Percentiles rank a stretch among this genome's conserved stretches.
phyloP scores from a whole-genome alignment of 2,888 invertebrate species.

The Drosophila monieri region DNA sequence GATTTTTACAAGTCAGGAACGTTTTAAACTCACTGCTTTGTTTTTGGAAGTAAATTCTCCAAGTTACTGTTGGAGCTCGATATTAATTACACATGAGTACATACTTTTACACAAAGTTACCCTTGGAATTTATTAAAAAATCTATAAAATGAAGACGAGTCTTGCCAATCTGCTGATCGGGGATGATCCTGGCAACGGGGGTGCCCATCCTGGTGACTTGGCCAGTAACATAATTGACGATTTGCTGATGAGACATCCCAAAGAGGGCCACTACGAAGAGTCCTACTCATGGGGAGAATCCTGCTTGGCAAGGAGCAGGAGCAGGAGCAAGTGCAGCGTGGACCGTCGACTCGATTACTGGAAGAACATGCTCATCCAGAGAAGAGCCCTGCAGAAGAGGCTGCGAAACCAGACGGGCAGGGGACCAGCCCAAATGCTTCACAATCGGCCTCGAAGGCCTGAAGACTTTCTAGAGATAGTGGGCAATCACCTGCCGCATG shows the following conservation, averaged over 20 bases:
- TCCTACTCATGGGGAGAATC: neutral
- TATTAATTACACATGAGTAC: no score
- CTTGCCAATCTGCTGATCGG: slow-evolving; percentile 1
- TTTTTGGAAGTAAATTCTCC: neutral
- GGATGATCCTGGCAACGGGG: slow-evolving; percentile 4
- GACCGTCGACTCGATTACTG: slow-evolving; percentile 76
- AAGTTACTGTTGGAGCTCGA: neutral
- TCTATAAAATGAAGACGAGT: slow-evolving; percentile 7
- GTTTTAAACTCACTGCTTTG: neutral
- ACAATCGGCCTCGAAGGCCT: slow-evolving; percentile 41
- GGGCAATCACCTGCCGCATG: slow-evolving; percentile 47
- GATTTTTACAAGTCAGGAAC: neutral
- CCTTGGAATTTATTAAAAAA: neutral
- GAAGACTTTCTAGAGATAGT: slow-evolving; percentile 48
- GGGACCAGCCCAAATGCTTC: slow-evolving; percentile 44
- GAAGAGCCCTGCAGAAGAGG: slow-evolving; percentile 48
- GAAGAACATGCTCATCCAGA: slow-evolving; percentile 65
- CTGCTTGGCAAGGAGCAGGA: neutral
- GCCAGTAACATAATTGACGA: slow-evolving; percentile 38
- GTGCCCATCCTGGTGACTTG: slow-evolving; percentile 5
- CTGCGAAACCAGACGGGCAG: slow-evolving; percentile 43
- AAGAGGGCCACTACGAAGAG: slow-evolving; percentile 1
- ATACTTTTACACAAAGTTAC: neutral
- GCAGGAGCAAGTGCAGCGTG: slow-evolving; percentile 32
- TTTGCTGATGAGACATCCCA: slow-evolving; percentile 21